Evolutionary conservation across 2,113 vertebrate genomes (phyloP).

Genomic region (Heliornis fulica): DNA sequence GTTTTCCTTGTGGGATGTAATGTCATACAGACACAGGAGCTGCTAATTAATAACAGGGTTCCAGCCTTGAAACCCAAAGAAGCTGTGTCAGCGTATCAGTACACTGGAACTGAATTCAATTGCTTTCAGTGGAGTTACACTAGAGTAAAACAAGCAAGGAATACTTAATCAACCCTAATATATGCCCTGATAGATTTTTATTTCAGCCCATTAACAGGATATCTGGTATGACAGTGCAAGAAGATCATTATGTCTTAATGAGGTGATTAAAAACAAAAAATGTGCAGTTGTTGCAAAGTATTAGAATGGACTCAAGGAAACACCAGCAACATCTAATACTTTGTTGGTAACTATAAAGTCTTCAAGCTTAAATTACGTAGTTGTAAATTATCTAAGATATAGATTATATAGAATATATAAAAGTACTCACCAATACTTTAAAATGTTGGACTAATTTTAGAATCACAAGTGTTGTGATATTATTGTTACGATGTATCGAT

Average conservation of each 20-base stretch:
- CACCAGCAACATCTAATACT: constrained; percentile 3
- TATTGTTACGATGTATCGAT: not conserved
- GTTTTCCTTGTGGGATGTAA: not conserved
- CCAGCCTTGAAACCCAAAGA: not conserved
- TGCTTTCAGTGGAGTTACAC: not conserved
- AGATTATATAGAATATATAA: not conserved
- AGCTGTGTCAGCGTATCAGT: not conserved
- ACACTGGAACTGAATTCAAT: not conserved
- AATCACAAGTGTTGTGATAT: not conserved
- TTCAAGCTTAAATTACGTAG: constrained; percentile 5
- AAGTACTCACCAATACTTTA: not conserved
- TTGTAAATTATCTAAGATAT: not conserved
- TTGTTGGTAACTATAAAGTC: constrained; percentile 9
- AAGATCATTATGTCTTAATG: constrained; percentile 68
- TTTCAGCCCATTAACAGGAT: constrained; percentile 62
- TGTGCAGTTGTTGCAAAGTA: constrained; percentile 59
- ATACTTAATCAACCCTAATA: constrained; percentile 21
- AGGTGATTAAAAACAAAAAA: constrained; percentile 72
- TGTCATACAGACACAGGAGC: not conserved
- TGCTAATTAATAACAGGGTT: not conserved
- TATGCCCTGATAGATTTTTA: constrained; percentile 38
- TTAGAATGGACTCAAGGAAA: constrained; percentile 22
- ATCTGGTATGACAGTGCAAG: constrained; percentile 56
- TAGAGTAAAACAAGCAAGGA: not conserved
- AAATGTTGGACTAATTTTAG: not conserved